Percentiles rank a stretch among this genome's conserved stretches.
phyloP scores from a whole-genome alignment of 1,140 invertebrate genomes.

The Helicoverpa armigera region DNA sequence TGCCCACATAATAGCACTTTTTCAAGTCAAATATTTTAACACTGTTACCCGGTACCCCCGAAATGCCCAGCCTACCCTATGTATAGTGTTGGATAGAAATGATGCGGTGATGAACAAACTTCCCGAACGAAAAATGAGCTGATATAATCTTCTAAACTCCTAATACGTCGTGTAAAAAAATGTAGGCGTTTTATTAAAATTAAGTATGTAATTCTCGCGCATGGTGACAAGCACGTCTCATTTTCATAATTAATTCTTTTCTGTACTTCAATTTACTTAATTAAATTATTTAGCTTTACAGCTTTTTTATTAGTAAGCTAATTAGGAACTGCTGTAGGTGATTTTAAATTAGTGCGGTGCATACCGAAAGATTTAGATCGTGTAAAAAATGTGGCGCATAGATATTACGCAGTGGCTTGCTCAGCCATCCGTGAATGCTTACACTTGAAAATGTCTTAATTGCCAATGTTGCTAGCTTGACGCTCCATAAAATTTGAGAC shows the following conservation, averaged over 20 bases:
- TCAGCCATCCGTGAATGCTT: constrained; percentile 70
- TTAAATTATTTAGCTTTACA: constrained; percentile 27
- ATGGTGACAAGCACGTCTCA: neutral
- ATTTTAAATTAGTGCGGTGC: constrained; percentile 54
- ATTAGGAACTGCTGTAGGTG: constrained; percentile 28
- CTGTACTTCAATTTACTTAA: neutral
- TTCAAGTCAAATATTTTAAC: no score
- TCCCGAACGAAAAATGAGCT: no score
- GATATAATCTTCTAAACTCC: no score
- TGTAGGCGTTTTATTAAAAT: no score
- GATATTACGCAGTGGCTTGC: constrained; percentile 51
- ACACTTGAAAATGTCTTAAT: constrained; percentile 75
- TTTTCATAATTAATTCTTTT: neutral
- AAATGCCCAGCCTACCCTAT: no score
- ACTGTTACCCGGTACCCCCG: no score
- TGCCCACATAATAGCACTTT: no score
- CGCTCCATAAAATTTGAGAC: constrained; percentile 80
- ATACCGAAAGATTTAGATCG: constrained; percentile 53
- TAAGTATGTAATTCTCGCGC: no score
- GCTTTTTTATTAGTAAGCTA: constrained; percentile 34
- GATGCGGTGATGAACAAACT: no score
- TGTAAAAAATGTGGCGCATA: constrained; percentile 63
- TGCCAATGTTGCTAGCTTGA: constrained; percentile 67
- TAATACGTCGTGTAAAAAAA: no score
- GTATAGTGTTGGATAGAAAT: no score